phyloP scores from a whole-genome alignment of 2,113 vertebrate genomes.

The Chamaea fasciata region DNA sequence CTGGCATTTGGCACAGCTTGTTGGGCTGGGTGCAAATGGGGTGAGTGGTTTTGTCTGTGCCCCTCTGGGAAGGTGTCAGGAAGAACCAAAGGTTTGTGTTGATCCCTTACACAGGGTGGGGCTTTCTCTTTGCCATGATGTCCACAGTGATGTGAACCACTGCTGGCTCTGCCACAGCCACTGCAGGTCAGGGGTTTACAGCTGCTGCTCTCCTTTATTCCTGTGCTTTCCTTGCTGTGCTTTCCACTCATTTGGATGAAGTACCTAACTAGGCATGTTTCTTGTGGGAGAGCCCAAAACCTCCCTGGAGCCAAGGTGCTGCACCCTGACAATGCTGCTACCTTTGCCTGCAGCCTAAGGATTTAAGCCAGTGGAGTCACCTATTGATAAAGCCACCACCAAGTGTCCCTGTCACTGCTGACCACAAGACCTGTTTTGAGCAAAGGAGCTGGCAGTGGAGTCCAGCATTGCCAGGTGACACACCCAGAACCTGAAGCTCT shows the following conservation, averaged over 20 bases:
- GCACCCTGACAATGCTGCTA: not conserved
- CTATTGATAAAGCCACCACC: not conserved
- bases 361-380: not conserved
- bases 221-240: not conserved
- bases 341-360: not conserved
- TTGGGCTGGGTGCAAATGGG: not conserved
- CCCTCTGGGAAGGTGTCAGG: not conserved
- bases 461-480: not conserved
- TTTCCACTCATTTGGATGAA: not conserved
- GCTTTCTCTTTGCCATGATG: not conserved
- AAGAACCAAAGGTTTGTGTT: not conserved
- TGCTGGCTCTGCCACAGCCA: not conserved
- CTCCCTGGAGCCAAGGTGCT: not conserved
- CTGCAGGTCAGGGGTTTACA: not conserved
- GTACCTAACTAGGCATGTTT: not conserved
- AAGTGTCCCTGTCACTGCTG: not conserved
- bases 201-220: not conserved
- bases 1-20: not conserved
- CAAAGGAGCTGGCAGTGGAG: not conserved
- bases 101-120: not conserved
- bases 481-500: not conserved
- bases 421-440: not conserved
- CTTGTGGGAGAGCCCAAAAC: not conserved
- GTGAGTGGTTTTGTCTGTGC: not conserved
- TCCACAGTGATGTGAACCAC: not conserved